These are phyloP conservation scores for Actinernus sp. DNA, from an alignment of 92 coral and sea anemone species.

Conservation along the genomic window DNA sequence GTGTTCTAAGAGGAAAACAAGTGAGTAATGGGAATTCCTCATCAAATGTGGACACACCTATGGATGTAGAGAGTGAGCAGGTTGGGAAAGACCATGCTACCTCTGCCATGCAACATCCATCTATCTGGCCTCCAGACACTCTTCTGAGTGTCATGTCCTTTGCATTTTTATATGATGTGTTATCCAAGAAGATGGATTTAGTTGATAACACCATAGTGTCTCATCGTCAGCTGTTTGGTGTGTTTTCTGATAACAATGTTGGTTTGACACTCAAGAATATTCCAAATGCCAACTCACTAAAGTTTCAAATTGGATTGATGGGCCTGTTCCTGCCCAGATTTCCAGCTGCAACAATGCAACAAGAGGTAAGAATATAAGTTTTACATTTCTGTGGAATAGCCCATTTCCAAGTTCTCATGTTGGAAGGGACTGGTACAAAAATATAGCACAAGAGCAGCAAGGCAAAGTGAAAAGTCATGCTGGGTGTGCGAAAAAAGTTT, in stretches of 20 bases:
- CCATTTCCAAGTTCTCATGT: too few species aligned
- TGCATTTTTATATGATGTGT: constrained; percentile 53
- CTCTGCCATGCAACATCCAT: too few species aligned
- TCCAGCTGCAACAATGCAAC: constrained; percentile 58
- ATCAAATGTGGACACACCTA: too few species aligned
- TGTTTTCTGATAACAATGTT: constrained; percentile 6
- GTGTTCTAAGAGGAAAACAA: constrained; percentile 42
- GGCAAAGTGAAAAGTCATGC: too few species aligned
- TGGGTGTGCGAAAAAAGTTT: too few species aligned
- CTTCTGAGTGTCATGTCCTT: constrained; percentile 39
- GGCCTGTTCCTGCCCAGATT: constrained; percentile 71
- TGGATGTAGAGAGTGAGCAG: too few species aligned
- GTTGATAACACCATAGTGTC: constrained; percentile 24
- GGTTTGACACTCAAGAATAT: constrained; percentile 24
- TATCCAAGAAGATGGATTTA: constrained; percentile 9
- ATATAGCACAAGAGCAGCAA: too few species aligned
- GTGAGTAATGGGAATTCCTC: too few species aligned
- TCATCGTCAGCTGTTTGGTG: constrained; percentile 6
- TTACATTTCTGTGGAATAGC: too few species aligned
- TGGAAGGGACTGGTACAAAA: too few species aligned
- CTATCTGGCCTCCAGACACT: constrained; percentile 62
- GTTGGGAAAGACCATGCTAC: too few species aligned
- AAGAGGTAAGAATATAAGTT: constrained; percentile 51
- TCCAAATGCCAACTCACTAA: constrained; percentile 43
- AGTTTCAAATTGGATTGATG: constrained; percentile 68